Percentiles rank a stretch among this genome's conserved stretches.
These are phyloP conservation scores for Carcharodon carcharias DNA, from an alignment of 2,797 vertebrate genomes.

Conservation along the genomic window DNA sequence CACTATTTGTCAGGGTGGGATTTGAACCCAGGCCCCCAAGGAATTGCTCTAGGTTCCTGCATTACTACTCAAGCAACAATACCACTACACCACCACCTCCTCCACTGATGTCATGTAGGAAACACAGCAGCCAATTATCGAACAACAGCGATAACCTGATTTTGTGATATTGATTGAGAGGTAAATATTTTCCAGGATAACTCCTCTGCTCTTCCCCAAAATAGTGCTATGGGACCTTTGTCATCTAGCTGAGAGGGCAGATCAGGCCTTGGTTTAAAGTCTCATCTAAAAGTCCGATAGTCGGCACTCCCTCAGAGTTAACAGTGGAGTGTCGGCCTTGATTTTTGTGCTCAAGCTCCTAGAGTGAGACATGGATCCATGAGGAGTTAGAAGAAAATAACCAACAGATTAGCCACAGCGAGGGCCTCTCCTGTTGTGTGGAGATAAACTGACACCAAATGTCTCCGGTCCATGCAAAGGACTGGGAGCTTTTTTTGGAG, in stretches of 20 bases:
- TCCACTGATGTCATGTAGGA: neutral
- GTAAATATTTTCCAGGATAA: neutral
- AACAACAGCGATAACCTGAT: neutral
- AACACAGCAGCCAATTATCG: neutral
- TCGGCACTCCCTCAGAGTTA: too few relatives aligned
- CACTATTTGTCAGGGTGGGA: too few relatives aligned
- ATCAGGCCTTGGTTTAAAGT: neutral
- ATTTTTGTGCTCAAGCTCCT: neutral
- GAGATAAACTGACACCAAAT: neutral
- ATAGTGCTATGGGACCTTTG: too few relatives aligned
- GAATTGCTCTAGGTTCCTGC: too few relatives aligned
- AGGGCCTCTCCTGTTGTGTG: neutral
- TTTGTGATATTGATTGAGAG: neutral
- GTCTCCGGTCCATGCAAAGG: neutral
- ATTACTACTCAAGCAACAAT: too few relatives aligned
- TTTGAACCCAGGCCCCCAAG: too few relatives aligned
- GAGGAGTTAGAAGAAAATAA: neutral
- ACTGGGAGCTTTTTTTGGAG: neutral
- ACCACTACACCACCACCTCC: too few relatives aligned
- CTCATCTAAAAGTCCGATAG: neutral
- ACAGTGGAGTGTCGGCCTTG: too few relatives aligned
- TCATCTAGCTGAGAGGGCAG: too few relatives aligned
- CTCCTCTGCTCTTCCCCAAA: neutral
- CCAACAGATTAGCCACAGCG: neutral
- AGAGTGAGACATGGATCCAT: neutral